These are phyloP conservation scores for Dasypolia templi DNA, from an alignment of 2,888 invertebrate genomes.

Conservation along the genomic window DNA sequence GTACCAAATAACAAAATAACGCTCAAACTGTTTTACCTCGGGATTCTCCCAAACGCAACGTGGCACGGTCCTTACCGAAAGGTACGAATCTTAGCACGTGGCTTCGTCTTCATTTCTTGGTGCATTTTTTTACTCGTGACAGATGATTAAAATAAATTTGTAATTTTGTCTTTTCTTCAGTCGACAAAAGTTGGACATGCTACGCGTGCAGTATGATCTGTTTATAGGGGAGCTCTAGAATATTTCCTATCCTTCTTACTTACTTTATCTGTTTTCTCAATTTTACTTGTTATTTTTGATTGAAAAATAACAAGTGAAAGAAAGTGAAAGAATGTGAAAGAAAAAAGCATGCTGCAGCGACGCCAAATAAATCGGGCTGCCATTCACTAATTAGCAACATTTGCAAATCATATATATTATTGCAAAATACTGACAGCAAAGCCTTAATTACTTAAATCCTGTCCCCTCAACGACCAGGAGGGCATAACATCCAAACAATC, in stretches of 20 bases:
- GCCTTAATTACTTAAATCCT: slow-evolving; percentile 44
- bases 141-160: no score
- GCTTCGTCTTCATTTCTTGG: background rate
- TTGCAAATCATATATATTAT: slow-evolving; percentile 6
- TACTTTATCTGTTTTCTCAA: no score
- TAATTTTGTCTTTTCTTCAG: no score
- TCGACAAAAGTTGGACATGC: no score
- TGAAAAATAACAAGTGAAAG: no score
- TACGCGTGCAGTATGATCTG: background rate
- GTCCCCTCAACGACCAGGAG: slow-evolving; percentile 39
- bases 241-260: no score
- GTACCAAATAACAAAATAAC: no score
- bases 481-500: slow-evolving; percentile 48
- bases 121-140: no score
- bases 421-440: slow-evolving; percentile 20
- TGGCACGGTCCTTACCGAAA: background rate
- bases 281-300: no score
- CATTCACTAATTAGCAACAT: background rate
- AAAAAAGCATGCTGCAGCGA: background rate
- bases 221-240: background rate
- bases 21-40: no score
- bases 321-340: no score
- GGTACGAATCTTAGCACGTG: background rate
- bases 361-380: background rate
- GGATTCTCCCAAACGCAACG: background rate